phyloP scores from a whole-genome alignment of 2,113 vertebrate species.

The Lycocorax pyrrhopterus region DNA sequence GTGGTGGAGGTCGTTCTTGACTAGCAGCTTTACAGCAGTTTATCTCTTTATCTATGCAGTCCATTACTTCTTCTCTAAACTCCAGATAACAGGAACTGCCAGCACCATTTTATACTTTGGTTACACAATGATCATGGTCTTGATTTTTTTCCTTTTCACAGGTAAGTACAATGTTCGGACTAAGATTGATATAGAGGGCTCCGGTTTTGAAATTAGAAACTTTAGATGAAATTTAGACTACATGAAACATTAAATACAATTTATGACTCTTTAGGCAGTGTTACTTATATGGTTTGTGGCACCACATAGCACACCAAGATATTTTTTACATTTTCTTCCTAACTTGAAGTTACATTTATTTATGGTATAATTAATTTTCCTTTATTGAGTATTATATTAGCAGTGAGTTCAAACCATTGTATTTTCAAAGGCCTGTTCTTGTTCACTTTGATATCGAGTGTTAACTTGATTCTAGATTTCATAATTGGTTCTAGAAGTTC shows the following conservation, averaged over 20 bases:
- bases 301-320: not conserved
- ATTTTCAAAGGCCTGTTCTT: not conserved
- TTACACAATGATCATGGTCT: slow-evolving; percentile 84
- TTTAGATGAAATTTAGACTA: not conserved
- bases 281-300: not conserved
- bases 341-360: not conserved
- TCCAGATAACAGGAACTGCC: slow-evolving; percentile 80
- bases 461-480: not conserved
- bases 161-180: slow-evolving; percentile 61
- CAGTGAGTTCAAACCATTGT: not conserved
- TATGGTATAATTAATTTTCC: not conserved
- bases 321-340: not conserved
- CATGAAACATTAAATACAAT: not conserved
- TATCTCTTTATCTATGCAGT: slow-evolving; percentile 86
- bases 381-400: not conserved
- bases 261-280: not conserved
- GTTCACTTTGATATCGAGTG: not conserved
- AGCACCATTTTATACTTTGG: slow-evolving; percentile 87
- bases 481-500: not conserved
- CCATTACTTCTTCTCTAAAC: slow-evolving; percentile 86
- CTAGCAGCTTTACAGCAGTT: slow-evolving; percentile 87
- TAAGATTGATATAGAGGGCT: not conserved
- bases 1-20: slow-evolving; percentile 90
- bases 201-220: not conserved
- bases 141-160: slow-evolving; percentile 89